These are phyloP conservation scores for Xiphophorus hellerii DNA, from an alignment of 2,113 vertebrate genomes.

Conservation along the genomic window DNA sequence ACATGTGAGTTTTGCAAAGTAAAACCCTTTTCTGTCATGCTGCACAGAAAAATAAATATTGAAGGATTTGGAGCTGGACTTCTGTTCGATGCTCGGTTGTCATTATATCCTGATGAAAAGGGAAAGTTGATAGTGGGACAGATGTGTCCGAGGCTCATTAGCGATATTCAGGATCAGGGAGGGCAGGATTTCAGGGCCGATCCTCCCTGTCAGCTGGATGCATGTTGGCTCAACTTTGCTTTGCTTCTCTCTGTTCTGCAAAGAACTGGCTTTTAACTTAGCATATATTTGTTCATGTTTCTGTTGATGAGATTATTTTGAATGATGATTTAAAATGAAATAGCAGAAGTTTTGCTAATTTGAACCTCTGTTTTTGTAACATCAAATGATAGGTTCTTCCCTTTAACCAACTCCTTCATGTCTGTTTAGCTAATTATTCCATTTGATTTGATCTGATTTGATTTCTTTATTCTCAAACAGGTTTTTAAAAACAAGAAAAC, in stretches of 20 bases:
- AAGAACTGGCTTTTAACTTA: not conserved
- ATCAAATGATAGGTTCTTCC: not conserved
- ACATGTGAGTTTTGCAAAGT: not conserved
- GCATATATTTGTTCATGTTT: not conserved
- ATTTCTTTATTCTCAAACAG: no score
- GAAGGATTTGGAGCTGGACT: not conserved
- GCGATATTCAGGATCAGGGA: conserved; percentile 20
- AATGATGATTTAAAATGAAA: not conserved
- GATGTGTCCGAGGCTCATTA: conserved; percentile 67
- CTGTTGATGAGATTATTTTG: not conserved
- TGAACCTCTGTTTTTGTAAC: not conserved
- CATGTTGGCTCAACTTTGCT: not conserved
- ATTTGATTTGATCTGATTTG: not conserved
- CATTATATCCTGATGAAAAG: conserved; percentile 6
- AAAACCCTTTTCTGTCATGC: not conserved
- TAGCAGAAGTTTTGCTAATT: not conserved
- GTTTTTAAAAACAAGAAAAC: no score
- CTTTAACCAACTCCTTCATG: not conserved
- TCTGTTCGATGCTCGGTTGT: not conserved
- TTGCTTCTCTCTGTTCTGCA: not conserved
- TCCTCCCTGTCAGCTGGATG: conserved; percentile 49
- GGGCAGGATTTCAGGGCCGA: conserved; percentile 31
- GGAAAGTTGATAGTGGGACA: conserved; percentile 30
- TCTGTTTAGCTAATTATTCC: not conserved
- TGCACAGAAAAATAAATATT: not conserved